Evolutionary conservation across 1,140 invertebrate species (phyloP), one percentile per base, ranked within the genome.

Genomic region (Panagrolaimus sp.): DNA sequence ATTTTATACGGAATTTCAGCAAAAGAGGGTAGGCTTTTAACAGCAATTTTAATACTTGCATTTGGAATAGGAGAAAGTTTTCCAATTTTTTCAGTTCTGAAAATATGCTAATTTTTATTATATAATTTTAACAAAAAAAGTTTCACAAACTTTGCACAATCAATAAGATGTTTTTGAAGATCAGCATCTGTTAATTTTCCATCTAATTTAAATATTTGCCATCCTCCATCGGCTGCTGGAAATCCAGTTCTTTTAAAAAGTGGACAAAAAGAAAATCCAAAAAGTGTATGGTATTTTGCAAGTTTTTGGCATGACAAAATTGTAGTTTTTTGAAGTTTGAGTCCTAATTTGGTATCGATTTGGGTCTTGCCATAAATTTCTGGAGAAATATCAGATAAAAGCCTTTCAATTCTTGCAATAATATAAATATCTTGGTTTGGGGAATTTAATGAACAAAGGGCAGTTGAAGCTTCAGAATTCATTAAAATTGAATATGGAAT

Each of bases 31-130:
- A 62, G 10, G 0, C n/a, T 14, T 24, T 72, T 55, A 6, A 28
- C 12, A 1, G 26, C 70, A 66, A 79, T 26, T 14, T 45, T 69
- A 12, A 76, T 38, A 14, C 12, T 12, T 9, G 77, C 77, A 21
- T 47, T 63, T n/a, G 75, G 72, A 24, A 76, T 47, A 14, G 65
- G 38, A 1, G 44, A 32, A 43, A 77, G 65, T 64, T 76, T 76
- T n/a, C 71, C 77, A 10, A 67, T 45, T 55, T 80, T 79, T 67
- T 78, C 26, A 65, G 63, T 63, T 44, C 70, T 38, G 73, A 71
- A 72, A 43, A 69, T 12, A 14, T 67, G 28, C n/a, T 69, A 48
- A 69, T 15, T 70, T 26, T 21, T 43, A 14, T 26, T 38, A 24
- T 43, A 1, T 43, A 3, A 28, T 45, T 21, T 1, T 7, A n/a